A percentile compares a stretch with the other conserved stretches of the same genome.
Conservation (phyloP, 2,888 invertebrate genomes). For the Smittia aterrima region DNA sequence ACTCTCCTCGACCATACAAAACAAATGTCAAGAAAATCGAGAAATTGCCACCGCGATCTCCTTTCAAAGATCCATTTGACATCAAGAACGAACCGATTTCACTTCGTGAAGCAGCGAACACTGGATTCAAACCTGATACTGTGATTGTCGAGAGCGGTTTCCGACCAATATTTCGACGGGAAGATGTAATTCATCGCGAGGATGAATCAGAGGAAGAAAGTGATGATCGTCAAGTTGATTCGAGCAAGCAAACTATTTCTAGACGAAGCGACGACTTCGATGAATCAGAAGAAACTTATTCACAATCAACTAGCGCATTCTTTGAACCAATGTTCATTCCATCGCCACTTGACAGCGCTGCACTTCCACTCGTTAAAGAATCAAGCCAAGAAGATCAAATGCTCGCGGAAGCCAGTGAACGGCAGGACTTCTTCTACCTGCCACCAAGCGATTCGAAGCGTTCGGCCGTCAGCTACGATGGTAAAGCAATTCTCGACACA, state of each 20-base stretch:
- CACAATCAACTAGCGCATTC: constrained; percentile 60
- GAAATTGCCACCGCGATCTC: not conserved
- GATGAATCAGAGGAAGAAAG: constrained; percentile 56
- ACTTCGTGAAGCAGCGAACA: constrained; percentile 63
- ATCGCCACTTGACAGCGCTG: constrained; percentile 66
- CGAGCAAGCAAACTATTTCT: constrained; percentile 45
- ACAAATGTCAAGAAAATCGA: constrained; percentile 7
- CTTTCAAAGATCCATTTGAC: constrained; percentile 48
- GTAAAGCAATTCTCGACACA: constrained; percentile 68
- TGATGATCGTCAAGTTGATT: constrained; percentile 46
- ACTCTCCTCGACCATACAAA: not conserved
- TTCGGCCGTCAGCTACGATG: constrained; percentile 72
- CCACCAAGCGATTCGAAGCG: constrained; percentile 63
- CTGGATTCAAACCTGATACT: constrained; percentile 76
- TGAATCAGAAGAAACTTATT: constrained; percentile 54
- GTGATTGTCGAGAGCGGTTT: constrained; percentile 83
- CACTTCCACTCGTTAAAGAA: constrained; percentile 48
- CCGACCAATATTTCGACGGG: constrained; percentile 63
- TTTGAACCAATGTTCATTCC: constrained; percentile 82
- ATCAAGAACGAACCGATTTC: constrained; percentile 47
- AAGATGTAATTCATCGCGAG: constrained; percentile 55
- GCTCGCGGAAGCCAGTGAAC: constrained; percentile 69
- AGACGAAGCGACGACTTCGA: constrained; percentile 51
- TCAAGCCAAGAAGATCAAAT: constrained; percentile 49
- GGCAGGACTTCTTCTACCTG: constrained; percentile 69